Evolutionary conservation across 2,797 vertebrate species (phyloP), one percentile per base, ranked within the genome.

Genomic region (Gymnoscopelus braueri): DNA sequence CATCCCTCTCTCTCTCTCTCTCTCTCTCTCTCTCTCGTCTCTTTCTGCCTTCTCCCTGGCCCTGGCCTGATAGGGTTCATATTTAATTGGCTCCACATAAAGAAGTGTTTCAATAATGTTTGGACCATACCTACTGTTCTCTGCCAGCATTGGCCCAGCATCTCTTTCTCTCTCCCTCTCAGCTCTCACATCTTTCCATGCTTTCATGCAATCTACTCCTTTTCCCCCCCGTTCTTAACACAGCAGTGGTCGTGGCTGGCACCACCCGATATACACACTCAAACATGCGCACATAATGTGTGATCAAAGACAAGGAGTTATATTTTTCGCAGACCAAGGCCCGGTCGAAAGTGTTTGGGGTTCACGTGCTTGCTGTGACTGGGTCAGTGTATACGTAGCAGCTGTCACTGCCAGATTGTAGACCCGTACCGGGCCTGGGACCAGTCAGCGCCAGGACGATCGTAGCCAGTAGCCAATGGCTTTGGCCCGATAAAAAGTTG

Each of bases 21-120:
- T 8, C 61, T 32, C 13, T 13, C 8, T 14, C 23, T n/a, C 48
- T 51, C 61, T 5, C 13, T n/a, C 48, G 9, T 6, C 7, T 4
- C 3, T 14, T 7, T 4, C 7, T 14, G 12, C 26, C 59, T 71
- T 75, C 32, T 78, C 65, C 60, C 71, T 78, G 67, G 77, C 50
- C 54, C 15, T 67, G 60, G 67, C 71, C 69, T 76, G 66, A 79
- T 79, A 52, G 53, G 76, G 72, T 81, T 82, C 84, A 82, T 83
- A 79, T 89, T 85, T 85, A 89, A 86, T 84, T 87, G 87, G 87
- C 88, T 66, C 60, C 70, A 86, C 83, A 90, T 86, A 73, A 87
- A 88, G 74, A 89, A 72, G 47, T n/a, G 23, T 77, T 89, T 89
- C 83, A 89, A 87, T 84, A 84, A 84, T 76, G 79, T 79, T 78